phyloP scores from a whole-genome alignment of 2,113 vertebrate genomes.

The Chrysochloris asiatica region DNA sequence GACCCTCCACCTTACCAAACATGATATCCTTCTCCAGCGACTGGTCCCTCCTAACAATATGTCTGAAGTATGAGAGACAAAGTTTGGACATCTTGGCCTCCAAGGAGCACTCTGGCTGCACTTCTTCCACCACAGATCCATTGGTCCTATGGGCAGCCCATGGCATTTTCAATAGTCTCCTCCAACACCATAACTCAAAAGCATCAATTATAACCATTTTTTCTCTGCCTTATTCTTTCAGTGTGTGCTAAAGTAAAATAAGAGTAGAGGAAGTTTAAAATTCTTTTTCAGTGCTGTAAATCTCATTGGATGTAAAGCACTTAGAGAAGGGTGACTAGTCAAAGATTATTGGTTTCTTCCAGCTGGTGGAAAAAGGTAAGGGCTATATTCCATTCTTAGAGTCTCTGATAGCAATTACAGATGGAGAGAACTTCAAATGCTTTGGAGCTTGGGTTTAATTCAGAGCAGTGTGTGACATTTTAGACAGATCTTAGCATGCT shows the following conservation, averaged over 20 bases:
- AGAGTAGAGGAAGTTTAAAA: not conserved
- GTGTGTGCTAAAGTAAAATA: conserved; percentile 4
- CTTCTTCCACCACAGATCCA: no score
- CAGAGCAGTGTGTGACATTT: conserved; percentile 15
- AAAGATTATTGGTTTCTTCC: conserved; percentile 34
- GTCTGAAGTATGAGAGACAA: no score
- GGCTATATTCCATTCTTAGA: not conserved
- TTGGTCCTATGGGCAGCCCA: no score
- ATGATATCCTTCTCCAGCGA: no score
- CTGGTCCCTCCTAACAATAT: no score
- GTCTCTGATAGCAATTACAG: conserved; percentile 55
- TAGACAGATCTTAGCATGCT: conserved; percentile 44
- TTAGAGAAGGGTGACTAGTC: conserved; percentile 27
- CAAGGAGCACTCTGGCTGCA: no score
- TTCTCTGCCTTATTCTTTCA: not conserved
- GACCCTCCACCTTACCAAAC: no score
- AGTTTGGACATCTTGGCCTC: no score
- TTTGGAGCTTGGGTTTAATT: conserved; percentile 53
- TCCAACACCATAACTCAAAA: no score
- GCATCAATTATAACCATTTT: not conserved
- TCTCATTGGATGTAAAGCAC: not conserved
- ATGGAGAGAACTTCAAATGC: conserved; percentile 18
- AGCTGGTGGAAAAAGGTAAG: not conserved
- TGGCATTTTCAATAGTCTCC: no score
- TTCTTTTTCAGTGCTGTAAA: conserved; percentile 35